Evolutionary conservation across 1,140 invertebrate species (phyloP).

Genomic region (Meloidogyne exigua): DNA sequence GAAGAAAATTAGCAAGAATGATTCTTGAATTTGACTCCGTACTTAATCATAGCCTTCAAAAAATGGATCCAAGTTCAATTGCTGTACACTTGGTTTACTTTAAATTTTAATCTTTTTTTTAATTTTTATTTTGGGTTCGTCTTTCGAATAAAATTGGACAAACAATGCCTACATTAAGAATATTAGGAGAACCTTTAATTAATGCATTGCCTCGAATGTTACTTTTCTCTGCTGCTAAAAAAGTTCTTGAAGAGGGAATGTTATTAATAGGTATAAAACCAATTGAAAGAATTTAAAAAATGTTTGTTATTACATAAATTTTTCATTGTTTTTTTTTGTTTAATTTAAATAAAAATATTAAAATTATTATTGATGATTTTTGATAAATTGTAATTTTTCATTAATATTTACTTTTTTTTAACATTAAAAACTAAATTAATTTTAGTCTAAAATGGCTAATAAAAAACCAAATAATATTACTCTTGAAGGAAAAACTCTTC

Average conservation of each 20-base stretch:
- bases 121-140: constrained; percentile 1
- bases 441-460: background rate
- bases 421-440: background rate
- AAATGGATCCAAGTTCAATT: constrained; percentile 24
- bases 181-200: constrained; percentile 35
- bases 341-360: background rate
- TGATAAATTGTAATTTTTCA: background rate
- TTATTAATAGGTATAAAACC: constrained; percentile 35
- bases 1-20: constrained; percentile 13
- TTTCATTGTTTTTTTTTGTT: background rate
- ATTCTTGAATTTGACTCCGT: constrained; percentile 33
- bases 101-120: background rate
- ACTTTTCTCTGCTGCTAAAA: constrained; percentile 41
- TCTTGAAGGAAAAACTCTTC: constrained; percentile 21
- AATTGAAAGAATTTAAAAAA: constrained; percentile 24
- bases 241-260: constrained; percentile 42
- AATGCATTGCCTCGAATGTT: constrained; percentile 38
- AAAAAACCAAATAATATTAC: constrained; percentile 21
- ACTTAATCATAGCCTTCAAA: background rate
- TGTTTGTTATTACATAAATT: background rate
- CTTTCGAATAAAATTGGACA: constrained; percentile 29
- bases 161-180: constrained; percentile 29
- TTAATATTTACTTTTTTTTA: background rate
- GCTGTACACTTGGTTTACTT: constrained; percentile 20
- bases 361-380: background rate